Evolutionary conservation across 2,888 invertebrate genomes (phyloP).

Genomic region (Bursaphelenchus okinawaensis): DNA sequence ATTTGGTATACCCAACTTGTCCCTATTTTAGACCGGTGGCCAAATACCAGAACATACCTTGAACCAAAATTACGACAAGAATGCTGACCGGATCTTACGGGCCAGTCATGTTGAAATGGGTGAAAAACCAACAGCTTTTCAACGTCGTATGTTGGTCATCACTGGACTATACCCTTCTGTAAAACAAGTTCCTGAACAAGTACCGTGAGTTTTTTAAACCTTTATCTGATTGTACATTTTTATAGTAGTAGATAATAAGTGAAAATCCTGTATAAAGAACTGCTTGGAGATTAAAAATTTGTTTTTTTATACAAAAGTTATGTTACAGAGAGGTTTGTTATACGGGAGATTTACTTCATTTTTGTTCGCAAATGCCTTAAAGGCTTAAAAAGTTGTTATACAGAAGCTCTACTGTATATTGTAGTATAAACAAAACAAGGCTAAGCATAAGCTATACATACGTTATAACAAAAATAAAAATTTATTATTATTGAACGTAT

Average conservation of each 20-base stretch:
- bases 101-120: neutral
- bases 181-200: neutral
- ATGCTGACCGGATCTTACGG: neutral
- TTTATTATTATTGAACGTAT: too few relatives aligned
- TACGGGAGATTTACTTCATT: neutral
- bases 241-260: too few relatives aligned
- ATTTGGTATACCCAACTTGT: too few relatives aligned
- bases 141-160: conserved; percentile 5
- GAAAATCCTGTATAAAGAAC: too few relatives aligned
- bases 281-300: too few relatives aligned
- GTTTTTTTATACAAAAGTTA: too few relatives aligned
- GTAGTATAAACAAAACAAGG: too few relatives aligned
- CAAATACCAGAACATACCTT: neutral
- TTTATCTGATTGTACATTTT: too few relatives aligned
- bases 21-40: neutral
- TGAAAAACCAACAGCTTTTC: neutral
- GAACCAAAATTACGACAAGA: neutral
- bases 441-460: too few relatives aligned
- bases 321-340: too few relatives aligned
- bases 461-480: too few relatives aligned
- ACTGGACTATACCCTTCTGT: neutral
- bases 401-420: neutral
- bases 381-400: neutral
- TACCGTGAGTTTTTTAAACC: conserved; percentile 8
- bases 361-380: neutral